Evolutionary conservation across 1,140 invertebrate genomes (phyloP).

Genomic region (Chelonus insularis): DNA sequence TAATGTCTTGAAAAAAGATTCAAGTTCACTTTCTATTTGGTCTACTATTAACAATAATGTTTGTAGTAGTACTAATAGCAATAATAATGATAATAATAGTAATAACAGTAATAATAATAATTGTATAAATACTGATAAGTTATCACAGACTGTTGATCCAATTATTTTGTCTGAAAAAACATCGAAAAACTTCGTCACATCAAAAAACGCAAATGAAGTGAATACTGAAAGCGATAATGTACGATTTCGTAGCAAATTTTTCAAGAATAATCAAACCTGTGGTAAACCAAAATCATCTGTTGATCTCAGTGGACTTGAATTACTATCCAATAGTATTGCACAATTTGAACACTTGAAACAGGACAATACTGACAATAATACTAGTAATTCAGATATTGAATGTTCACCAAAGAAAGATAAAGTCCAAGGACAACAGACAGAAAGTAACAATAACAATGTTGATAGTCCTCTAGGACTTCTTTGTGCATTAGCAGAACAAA

Average conservation of each 20-base stretch:
- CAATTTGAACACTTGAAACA: slow-evolving; percentile 64
- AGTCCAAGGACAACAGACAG: slow-evolving; percentile 36
- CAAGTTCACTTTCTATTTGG: too few species aligned
- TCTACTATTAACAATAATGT: slow-evolving; percentile 35
- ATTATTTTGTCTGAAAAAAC: slow-evolving; percentile 25
- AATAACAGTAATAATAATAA: slow-evolving; percentile 29
- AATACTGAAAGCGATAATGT: not conserved
- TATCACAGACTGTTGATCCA: not conserved
- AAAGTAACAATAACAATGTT: slow-evolving; percentile 60
- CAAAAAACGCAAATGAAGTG: not conserved
- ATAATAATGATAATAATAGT: slow-evolving; percentile 33
- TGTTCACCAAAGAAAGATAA: slow-evolving; percentile 36
- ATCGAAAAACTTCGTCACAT: slow-evolving; percentile 24
- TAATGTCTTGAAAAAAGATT: not conserved
- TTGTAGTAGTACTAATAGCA: slow-evolving; percentile 33
- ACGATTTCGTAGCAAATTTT: too few species aligned
- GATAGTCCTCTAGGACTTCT: slow-evolving; percentile 75
- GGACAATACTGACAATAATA: slow-evolving; percentile 26
- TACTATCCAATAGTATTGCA: slow-evolving; percentile 80
- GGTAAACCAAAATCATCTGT: slow-evolving; percentile 51
- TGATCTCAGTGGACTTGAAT: slow-evolving; percentile 77
- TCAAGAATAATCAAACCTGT: not conserved
- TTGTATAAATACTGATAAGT: slow-evolving; percentile 5
- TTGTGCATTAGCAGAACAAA: slow-evolving; percentile 83
- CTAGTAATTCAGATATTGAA: slow-evolving; percentile 16